Evolutionary conservation across 2,113 vertebrate species (phyloP), one percentile per base, ranked within the genome.

Genomic region (Malaclemys terrapin): DNA sequence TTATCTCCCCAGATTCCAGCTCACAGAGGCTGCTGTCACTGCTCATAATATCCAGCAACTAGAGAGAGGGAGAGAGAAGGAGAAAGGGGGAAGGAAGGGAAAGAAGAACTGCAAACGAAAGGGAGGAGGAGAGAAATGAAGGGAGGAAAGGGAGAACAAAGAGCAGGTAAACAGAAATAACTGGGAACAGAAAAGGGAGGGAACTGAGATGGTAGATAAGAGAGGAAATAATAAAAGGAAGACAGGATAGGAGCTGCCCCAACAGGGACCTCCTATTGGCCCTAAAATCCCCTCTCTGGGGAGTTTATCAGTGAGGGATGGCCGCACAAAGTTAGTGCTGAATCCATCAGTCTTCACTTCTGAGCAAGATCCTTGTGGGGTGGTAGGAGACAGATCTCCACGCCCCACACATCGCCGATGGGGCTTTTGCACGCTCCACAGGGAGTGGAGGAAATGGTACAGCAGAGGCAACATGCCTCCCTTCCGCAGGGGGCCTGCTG

Each of bases 1-100:
- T 96, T 96, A 97, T 97, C 96, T 96, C 80, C 82, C 91, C 52
- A 83, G 94, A 97, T 97, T 97, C 95, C 96, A 94, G 84, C 89
- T 97, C 95, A 92, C 91, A 92, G 94, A 1, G 4, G 81, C 90
- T 96, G 95, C 96, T 97, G 89, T 91, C 91, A 78, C 83, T 96
- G 91, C 89, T 95, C 87, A 90, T 80, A 95, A 97, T 94, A 96
- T 65, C 82, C 92, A 95, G 85, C 92, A 95, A 94, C 22, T 4
- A 62, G 76, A 47, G 20, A 81, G 80, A 88, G 25, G 38, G 12
- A 49, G 78, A 47, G 82, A 29, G 25, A 62, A 76, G 49, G 57
- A 53, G 27, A 35, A 80, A 52, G 53, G 54, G 56, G 52, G 50
- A 76, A 92, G 81, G 49, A 47, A 50, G 57, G 47, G 38, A 78